A percentile compares a stretch with the other conserved stretches of the same genome.
Conservation (phyloP, 2,888 invertebrate species). For the Rhingia rostrata region DNA sequence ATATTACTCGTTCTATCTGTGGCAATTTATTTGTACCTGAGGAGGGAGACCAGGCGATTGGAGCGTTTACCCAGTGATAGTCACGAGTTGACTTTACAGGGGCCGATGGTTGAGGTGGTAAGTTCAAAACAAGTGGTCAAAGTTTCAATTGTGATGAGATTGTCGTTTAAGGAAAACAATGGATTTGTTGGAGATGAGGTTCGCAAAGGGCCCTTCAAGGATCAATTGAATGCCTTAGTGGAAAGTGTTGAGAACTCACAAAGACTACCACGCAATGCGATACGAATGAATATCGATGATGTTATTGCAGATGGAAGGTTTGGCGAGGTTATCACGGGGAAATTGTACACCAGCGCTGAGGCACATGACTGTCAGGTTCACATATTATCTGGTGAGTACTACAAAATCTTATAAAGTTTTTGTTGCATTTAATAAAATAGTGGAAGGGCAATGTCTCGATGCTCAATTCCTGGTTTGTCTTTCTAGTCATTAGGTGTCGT, state of each 20-base stretch:
- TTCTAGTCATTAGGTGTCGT: too few species aligned
- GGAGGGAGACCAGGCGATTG: constrained; percentile 79
- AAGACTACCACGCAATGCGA: constrained; percentile 86
- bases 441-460: too few species aligned
- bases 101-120: constrained; percentile 89
- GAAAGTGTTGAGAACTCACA: constrained; percentile 84
- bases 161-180: constrained; percentile 86
- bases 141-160: not conserved
- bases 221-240: constrained; percentile 88
- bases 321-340: constrained; percentile 90
- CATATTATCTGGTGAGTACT: constrained; percentile 84
- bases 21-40: constrained; percentile 84
- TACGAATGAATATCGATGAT: constrained; percentile 88
- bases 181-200: constrained; percentile 91
- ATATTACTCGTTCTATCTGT: constrained; percentile 86
- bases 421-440: not conserved
- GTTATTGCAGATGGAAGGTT: constrained; percentile 90
- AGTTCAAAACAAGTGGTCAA: constrained; percentile 68
- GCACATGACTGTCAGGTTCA: constrained; percentile 85
- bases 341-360: constrained; percentile 84
- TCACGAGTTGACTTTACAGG: constrained; percentile 89
- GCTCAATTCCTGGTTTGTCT: too few species aligned
- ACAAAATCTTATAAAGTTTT: not conserved
- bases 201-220: constrained; percentile 89
- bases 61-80: constrained; percentile 83